Base-by-base conservation (phyloP, 2,113 vertebrate species). In the Parus major region DNA sequence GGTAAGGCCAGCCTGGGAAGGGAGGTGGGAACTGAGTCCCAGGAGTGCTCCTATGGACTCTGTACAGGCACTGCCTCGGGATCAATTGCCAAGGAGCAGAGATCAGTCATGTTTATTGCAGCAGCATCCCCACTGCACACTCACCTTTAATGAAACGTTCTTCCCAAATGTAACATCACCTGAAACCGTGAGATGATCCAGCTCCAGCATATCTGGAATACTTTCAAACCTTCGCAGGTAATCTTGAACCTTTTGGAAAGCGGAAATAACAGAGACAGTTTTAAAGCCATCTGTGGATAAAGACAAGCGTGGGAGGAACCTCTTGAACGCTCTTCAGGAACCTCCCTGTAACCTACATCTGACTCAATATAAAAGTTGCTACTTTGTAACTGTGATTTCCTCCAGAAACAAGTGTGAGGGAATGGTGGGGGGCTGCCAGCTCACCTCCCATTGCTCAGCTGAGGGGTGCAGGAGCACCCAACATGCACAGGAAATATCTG, bases 81-180 rank as follows among this genome's bases (percentile, higher is more conserved):
- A 17, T 19, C 68, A 8, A 2, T 16, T 28, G 19, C 19, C 27
- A 20, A 6, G 19, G 27, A 64, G 44, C 63, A 91, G 73, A 73
- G 46, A 22, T 35, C 36, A 47, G 23, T 25, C 16, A 11, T 0
- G 1, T 27, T 78, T 39, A 76, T 3, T 28, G 75, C 46, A 86
- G 33, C 8, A 46, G 28, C n/a, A 49, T 4, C 23, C 50, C 31
- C 17, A 2, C 17, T 28, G 49, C 70, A 85, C 75, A 90, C 97
- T 97, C 64, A 99, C 99, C 99, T 99, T 99, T 93, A 99, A 97
- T 18, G 98, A 98, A 84, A 99, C 99, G 8, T 99, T 98, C 93
- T 99, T 99, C 79, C 99, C 99, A 89, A 99, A 99, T 12, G 99
- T 99, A 92, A 99, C 99, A 75, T 99, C 99, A 93, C 99, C 99